phyloP scores from a whole-genome alignment of 2,113 vertebrate species.

The Panthera leo region DNA sequence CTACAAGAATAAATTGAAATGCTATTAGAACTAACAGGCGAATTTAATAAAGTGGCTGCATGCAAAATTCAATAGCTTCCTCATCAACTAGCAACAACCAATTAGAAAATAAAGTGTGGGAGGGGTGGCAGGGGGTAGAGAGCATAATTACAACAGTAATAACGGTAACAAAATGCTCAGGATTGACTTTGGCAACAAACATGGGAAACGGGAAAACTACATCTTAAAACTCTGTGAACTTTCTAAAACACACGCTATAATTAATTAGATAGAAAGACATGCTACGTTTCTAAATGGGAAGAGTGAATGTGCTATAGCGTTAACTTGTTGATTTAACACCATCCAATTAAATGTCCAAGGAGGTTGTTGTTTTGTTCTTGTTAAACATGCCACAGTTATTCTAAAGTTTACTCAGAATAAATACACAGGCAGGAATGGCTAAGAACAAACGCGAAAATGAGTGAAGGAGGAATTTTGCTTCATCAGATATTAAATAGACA shows the following conservation, averaged over 20 bases:
- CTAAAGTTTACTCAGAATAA: conserved; percentile 22
- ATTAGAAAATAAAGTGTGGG: conserved; percentile 58
- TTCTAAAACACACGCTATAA: neutral
- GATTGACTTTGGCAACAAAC: neutral
- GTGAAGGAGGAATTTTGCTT: neutral
- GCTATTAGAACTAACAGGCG: conserved; percentile 77
- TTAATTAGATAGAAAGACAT: neutral
- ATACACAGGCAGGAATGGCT: neutral
- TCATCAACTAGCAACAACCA: conserved; percentile 66
- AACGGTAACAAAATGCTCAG: neutral
- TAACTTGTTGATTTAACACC: neutral
- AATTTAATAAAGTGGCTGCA: conserved; percentile 77
- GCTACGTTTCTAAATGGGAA: neutral
- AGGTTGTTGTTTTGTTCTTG: neutral
- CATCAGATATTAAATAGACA: neutral
- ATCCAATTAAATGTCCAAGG: neutral
- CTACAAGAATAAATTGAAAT: conserved; percentile 78
- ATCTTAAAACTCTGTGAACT: neutral
- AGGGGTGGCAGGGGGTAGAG: neutral
- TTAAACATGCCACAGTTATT: neutral
- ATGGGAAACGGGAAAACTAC: neutral
- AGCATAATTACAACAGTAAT: neutral
- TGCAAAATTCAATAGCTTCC: conserved; percentile 74
- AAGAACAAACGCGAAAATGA: neutral
- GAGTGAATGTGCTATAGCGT: rapidly evolving